These are phyloP conservation scores for Notolepis coatsorum DNA, from an alignment of 2,797 vertebrate species.

Conservation along the genomic window DNA sequence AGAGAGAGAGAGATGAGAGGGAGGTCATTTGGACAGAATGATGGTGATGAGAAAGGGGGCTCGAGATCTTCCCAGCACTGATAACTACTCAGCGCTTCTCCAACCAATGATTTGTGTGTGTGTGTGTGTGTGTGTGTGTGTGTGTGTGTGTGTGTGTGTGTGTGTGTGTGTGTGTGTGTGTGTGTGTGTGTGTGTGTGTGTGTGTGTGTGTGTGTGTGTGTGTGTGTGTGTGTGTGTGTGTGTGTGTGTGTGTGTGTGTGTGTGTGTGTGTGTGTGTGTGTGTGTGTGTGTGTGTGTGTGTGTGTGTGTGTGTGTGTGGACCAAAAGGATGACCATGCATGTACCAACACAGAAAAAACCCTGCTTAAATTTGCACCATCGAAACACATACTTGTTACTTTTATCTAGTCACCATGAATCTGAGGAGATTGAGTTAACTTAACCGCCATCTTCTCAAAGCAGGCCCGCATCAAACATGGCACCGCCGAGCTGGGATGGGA, in stretches of 20 bases:
- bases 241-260: constrained; percentile 7
- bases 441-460: no score
- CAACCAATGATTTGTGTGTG: constrained; percentile 37
- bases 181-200: constrained; percentile 9
- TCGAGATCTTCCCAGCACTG: constrained; percentile 58
- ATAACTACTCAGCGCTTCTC: constrained; percentile 52
- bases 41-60: constrained; percentile 63
- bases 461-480: no score
- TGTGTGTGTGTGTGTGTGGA: constrained; percentile 9
- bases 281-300: constrained; percentile 5
- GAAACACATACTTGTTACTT: no score
- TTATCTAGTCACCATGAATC: no score
- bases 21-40: constrained; percentile 65
- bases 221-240: background rate
- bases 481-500: no score
- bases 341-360: background rate
- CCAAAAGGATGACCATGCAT: background rate
- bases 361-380: background rate
- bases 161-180: constrained; percentile 15
- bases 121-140: constrained; percentile 21
- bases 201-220: background rate
- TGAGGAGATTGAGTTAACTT: no score
- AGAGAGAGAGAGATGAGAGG: constrained; percentile 41
- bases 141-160: constrained; percentile 4
- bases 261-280: constrained; percentile 7